These are phyloP conservation scores for Clarias batrachus DNA, from an alignment of 2,113 vertebrate genomes.

Conservation along the genomic window DNA sequence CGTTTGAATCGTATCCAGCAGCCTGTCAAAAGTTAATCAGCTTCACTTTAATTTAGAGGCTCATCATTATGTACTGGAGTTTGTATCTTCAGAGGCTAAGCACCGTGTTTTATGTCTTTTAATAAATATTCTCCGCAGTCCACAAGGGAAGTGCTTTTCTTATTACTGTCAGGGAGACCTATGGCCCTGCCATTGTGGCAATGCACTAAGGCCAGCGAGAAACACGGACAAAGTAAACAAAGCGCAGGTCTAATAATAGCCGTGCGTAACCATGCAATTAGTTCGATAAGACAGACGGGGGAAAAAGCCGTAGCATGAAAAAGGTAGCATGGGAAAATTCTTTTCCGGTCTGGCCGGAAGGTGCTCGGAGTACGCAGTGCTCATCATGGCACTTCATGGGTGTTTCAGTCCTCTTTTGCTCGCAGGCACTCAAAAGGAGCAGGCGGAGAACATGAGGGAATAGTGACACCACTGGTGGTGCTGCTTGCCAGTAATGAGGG, in stretches of 20 bases:
- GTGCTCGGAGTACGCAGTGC: constrained; percentile 24
- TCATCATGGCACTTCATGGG: constrained; percentile 25
- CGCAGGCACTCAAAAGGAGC: constrained; percentile 29
- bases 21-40: constrained; percentile 63
- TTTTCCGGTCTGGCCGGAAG: constrained; percentile 1
- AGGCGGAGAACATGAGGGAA: constrained; percentile 37
- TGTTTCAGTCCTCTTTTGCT: constrained; percentile 20
- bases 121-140: constrained; percentile 1
- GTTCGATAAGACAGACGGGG: constrained; percentile 27
- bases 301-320: neutral
- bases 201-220: neutral
- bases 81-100: constrained; percentile 14
- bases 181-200: neutral
- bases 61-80: neutral
- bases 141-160: constrained; percentile 5
- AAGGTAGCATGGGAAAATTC: constrained; percentile 24
- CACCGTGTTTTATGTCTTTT: constrained; percentile 26
- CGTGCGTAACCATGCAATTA: constrained; percentile 50
- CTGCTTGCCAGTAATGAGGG: constrained; percentile 53
- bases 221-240: constrained; percentile 44
- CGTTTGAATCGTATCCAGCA: constrained; percentile 40
- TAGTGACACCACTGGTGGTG: constrained; percentile 44
- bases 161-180: constrained; percentile 37
- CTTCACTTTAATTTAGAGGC: constrained; percentile 66
- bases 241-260: constrained; percentile 50